These are phyloP conservation scores for Calcarius lapponicus DNA, from an alignment of 2,797 vertebrate species.

Conservation along the genomic window DNA sequence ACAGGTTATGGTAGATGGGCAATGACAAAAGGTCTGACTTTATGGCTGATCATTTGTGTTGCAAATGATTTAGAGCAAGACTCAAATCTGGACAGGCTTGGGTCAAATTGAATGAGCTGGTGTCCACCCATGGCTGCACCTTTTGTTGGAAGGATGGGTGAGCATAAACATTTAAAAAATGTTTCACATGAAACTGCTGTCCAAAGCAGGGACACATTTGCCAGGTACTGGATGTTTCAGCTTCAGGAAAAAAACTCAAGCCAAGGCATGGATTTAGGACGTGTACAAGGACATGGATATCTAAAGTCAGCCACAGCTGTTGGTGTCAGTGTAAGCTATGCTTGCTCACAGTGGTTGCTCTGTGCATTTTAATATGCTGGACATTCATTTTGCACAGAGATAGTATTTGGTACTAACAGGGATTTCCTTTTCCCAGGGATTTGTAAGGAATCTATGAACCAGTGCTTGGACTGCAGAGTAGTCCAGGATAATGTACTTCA, in stretches of 20 bases:
- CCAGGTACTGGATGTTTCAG: neutral
- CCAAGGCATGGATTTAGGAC: neutral
- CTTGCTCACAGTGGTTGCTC: neutral
- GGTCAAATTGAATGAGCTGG: constrained; percentile 5
- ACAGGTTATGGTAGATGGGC: constrained; percentile 29
- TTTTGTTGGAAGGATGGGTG: neutral
- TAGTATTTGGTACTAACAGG: neutral
- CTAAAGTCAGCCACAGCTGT: neutral
- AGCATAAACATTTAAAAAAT: neutral
- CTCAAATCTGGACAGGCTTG: neutral
- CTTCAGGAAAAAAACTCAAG: neutral
- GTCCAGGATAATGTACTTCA: neutral
- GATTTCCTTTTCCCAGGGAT: neutral
- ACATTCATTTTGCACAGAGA: neutral
- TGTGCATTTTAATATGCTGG: neutral
- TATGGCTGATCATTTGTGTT: constrained; percentile 9
- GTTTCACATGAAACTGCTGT: neutral
- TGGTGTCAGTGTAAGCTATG: neutral
- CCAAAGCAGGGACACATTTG: neutral
- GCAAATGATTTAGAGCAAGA: constrained; percentile 36
- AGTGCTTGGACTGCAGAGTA: neutral
- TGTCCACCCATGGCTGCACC: constrained; percentile 43
- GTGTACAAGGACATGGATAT: neutral
- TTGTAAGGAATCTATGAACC: neutral
- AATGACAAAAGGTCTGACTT: constrained; percentile 48